phyloP scores from a whole-genome alignment of 2,797 vertebrate species.

The Enteromius treurensis region DNA sequence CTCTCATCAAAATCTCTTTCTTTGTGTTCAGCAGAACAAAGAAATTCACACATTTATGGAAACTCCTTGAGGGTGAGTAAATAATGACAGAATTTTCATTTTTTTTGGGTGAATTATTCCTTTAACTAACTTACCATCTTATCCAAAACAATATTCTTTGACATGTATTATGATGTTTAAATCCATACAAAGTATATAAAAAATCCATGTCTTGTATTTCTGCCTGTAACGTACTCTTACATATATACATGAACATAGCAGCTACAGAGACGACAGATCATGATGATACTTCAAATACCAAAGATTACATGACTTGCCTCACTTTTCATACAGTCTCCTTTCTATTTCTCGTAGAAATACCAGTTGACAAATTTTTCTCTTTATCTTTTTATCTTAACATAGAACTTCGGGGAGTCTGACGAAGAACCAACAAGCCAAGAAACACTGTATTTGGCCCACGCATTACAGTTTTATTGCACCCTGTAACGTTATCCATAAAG shows the following conservation, averaged over 20 bases:
- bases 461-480: neutral
- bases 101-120: no score
- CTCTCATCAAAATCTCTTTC: no score
- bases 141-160: neutral
- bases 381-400: neutral
- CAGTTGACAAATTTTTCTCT: neutral
- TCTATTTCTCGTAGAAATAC: neutral
- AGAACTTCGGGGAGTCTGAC: neutral
- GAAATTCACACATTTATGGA: no score
- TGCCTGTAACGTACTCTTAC: neutral
- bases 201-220: neutral
- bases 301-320: neutral
- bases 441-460: neutral
- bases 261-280: neutral
- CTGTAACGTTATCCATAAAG: neutral
- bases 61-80: no score
- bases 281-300: neutral
- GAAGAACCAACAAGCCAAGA: no score
- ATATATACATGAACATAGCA: no score
- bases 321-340: neutral
- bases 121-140: neutral
- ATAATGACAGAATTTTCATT: no score
- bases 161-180: neutral
- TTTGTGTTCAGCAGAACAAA: no score
- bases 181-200: neutral